phyloP scores from a whole-genome alignment of 2,113 vertebrate species.

The Urocitellus parryii region DNA sequence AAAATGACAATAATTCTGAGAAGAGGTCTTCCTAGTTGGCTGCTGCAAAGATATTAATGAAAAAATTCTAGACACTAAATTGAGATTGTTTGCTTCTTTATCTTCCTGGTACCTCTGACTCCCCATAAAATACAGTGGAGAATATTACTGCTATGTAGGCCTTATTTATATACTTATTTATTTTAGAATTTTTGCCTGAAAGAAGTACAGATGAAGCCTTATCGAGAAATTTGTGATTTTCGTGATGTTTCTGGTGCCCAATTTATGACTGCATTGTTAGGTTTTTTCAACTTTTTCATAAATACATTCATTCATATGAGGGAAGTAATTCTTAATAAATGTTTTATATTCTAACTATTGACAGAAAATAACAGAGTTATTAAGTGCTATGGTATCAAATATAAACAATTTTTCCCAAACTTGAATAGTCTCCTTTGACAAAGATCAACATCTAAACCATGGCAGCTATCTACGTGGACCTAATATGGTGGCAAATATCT shows the following conservation, averaged over 20 bases:
- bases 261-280: not conserved
- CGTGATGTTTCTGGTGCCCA: not conserved
- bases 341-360: not conserved
- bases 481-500: not conserved
- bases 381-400: not conserved
- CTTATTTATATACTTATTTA: not conserved
- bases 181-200: slow-evolving; percentile 29
- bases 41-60: not conserved
- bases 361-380: slow-evolving; percentile 2
- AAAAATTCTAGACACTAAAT: not conserved
- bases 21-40: not conserved
- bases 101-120: not conserved
- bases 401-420: not conserved
- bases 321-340: not conserved
- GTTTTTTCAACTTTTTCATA: not conserved
- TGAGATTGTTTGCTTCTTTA: not conserved
- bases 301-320: not conserved
- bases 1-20: slow-evolving; percentile 25
- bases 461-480: not conserved
- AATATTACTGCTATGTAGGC: not conserved
- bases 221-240: not conserved
- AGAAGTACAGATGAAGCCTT: not conserved
- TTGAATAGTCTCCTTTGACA: not conserved
- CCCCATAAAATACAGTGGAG: not conserved
- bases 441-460: not conserved